These are phyloP conservation scores for Arnoldichthys spilopterus DNA, from an alignment of 2,797 vertebrate species.

Conservation along the genomic window DNA sequence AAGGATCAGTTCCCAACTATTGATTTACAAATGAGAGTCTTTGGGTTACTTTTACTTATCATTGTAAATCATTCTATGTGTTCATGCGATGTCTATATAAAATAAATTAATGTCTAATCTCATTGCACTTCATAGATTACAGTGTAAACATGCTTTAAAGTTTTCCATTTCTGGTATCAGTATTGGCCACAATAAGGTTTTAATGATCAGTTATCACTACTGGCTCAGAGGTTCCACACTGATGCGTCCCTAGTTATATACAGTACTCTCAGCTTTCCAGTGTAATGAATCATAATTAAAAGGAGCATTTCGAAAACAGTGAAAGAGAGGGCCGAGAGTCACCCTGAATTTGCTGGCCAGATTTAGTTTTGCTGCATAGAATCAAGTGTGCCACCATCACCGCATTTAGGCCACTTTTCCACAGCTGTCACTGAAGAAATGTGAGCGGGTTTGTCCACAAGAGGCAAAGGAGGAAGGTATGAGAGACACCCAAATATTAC, in stretches of 20 bases:
- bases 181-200: no score
- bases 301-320: not conserved
- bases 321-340: not conserved
- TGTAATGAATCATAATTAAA: slow-evolving; percentile 42
- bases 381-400: not conserved
- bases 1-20: no score
- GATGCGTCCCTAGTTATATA: not conserved
- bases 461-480: slow-evolving; percentile 30
- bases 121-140: no score
- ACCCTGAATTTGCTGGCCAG: slow-evolving; percentile 3
- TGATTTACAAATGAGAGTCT: no score
- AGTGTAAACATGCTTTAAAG: no score
- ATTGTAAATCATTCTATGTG: no score
- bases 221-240: not conserved
- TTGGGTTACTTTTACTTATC: no score
- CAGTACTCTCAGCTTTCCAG: not conserved
- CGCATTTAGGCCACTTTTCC: slow-evolving; percentile 6
- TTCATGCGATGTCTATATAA: no score
- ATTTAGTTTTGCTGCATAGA: slow-evolving; percentile 39
- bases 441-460: slow-evolving; percentile 11
- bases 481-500: slow-evolving; percentile 39
- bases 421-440: slow-evolving; percentile 23
- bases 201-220: no score
- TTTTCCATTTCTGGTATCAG: no score
- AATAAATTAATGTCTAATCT: no score